Conservation (phyloP, 2,113 vertebrate species). For the Gnathonemus longibarbis region DNA sequence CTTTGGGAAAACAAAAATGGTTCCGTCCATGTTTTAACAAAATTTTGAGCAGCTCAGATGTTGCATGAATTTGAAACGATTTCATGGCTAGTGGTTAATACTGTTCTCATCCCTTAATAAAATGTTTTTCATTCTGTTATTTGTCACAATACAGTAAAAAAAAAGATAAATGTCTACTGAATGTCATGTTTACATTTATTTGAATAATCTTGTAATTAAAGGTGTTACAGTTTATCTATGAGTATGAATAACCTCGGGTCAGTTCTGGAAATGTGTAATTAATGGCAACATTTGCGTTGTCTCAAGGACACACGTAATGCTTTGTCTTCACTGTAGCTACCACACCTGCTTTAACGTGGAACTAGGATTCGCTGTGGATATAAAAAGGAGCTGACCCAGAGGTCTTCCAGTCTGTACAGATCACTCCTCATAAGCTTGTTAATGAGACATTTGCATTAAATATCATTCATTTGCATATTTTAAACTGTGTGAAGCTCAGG, state of each 20-base stretch:
- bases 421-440: conserved; percentile 1
- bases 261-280: conserved; percentile 1
- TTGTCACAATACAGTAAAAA: neutral
- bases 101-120: neutral
- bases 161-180: neutral
- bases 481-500: neutral
- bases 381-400: neutral
- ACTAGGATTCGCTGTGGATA: neutral
- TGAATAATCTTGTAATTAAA: neutral
- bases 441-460: conserved; percentile 10
- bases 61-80: neutral
- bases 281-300: neutral
- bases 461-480: conserved; percentile 7
- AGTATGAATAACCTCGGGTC: neutral
- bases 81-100: neutral
- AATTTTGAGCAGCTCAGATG: neutral
- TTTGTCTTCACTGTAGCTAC: neutral
- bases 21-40: neutral
- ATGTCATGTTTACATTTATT: neutral
- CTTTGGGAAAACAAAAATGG: neutral
- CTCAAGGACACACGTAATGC: neutral
- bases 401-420: neutral
- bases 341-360: neutral
- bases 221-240: neutral
- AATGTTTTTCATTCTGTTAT: neutral